Evolutionary conservation across 2,113 vertebrate species (phyloP), one percentile per base, ranked within the genome.

Genomic region (Entelurus aequoreus): DNA sequence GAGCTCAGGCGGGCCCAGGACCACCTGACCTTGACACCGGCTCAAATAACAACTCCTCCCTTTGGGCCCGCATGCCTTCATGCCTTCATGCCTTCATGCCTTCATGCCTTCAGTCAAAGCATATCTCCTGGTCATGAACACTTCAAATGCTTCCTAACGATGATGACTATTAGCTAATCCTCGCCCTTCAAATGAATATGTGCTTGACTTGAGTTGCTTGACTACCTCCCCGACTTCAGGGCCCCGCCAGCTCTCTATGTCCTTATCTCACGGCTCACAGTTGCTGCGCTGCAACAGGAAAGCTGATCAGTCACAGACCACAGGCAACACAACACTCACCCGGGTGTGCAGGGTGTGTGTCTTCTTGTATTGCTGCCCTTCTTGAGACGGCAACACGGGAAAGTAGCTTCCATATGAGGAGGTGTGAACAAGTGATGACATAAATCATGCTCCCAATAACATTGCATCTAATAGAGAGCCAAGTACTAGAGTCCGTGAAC

Each of bases 221-320:
- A n/a, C n/a, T n/a, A n/a, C n/a, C n/a, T n/a, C 14, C 21, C 53
- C 6, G n/a, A 15, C 16, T 15, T 10, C 16, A 21, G 37, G 55
- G 40, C 55, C 40, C 38, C 53, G 51, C 73, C 66, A 80, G 70
- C 72, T 81, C 65, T 71, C 66, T 60, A 65, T 71, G 16, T 61
- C 74, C 87, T 90, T 90, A 90, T 90, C 88, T 81, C 68, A 8
- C 69, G 28, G 72, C 77, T 79, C 77, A 71, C 88, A 88, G 81
- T 84, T 87, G 78, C 84, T 87, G 83, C 65, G 74, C 78, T 82
- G 85, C 75, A 83, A 87, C 77, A 86, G 83, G 78, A 88, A 89
- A 79, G 74, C 70, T 71, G 72, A 87, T 82, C 72, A 60, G 72
- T 52, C 70, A 74, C 71, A 75, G 70, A 77, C 81, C 81, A 84